phyloP scores from a whole-genome alignment of 2,797 vertebrate species.

The Amblyopsis hoosieri region DNA sequence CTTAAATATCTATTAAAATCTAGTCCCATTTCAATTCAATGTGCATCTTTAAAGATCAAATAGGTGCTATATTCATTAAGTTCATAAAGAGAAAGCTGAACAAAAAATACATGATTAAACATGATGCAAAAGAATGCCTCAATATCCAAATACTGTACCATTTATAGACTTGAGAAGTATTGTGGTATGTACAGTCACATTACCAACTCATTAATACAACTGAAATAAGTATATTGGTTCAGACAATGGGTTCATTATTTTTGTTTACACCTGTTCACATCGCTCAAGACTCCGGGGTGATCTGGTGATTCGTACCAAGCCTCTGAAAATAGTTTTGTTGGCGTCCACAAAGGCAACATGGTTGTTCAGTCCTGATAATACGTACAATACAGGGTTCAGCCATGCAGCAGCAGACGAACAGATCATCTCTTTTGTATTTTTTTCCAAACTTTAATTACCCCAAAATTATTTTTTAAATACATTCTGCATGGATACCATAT shows the following conservation, averaged over 20 bases:
- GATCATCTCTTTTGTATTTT: slow-evolving; percentile 1
- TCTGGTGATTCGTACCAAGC: slow-evolving; percentile 7
- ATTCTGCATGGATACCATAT: slow-evolving; percentile 51
- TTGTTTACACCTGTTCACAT: slow-evolving; percentile 20
- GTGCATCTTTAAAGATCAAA: slow-evolving; percentile 7
- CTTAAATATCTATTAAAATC: slow-evolving; percentile 12
- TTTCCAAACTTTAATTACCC: slow-evolving; percentile 25
- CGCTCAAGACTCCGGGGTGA: slow-evolving; percentile 4
- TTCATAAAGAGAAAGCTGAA: slow-evolving; percentile 12
- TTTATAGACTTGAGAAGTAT: slow-evolving; percentile 7
- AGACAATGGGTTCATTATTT: background rate
- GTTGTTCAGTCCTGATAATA: slow-evolving; percentile 49
- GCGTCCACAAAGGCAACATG: slow-evolving; percentile 48
- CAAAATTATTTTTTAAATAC: slow-evolving; percentile 27
- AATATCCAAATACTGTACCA: background rate
- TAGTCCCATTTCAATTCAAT: background rate
- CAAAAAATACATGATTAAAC: slow-evolving; percentile 8
- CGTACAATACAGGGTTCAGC: slow-evolving; percentile 23
- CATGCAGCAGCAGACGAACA: slow-evolving; percentile 34
- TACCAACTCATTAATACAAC: slow-evolving; percentile 14
- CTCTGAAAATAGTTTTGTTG: slow-evolving; percentile 12
- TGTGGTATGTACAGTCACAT: slow-evolving; percentile 3
- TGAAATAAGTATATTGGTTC: background rate
- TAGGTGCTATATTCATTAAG: background rate
- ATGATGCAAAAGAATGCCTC: background rate